phyloP scores from a whole-genome alignment of 2,888 invertebrate genomes.

The Athetis lepigone region DNA sequence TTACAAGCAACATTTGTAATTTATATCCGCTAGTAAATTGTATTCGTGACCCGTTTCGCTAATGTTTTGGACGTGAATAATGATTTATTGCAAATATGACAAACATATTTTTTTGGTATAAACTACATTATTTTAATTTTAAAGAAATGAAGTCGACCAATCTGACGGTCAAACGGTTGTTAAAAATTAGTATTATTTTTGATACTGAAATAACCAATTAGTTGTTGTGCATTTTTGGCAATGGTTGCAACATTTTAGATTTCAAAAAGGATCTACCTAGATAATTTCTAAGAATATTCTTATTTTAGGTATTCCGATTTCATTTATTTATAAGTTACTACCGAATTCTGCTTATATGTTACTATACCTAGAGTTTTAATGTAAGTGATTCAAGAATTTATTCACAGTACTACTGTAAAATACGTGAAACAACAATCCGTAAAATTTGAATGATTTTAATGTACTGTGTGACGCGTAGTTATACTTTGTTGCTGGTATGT shows the following conservation, averaged over 20 bases:
- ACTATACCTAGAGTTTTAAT: neutral
- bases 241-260: no score
- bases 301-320: no score
- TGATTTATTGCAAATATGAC: constrained; percentile 45
- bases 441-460: neutral
- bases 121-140: no score
- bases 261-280: no score
- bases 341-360: no score
- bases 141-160: no score
- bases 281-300: no score
- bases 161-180: no score
- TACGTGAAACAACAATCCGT: constrained; percentile 26
- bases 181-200: no score
- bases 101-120: constrained; percentile 56
- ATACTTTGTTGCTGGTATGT: constrained; percentile 16
- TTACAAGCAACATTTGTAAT: constrained; percentile 20
- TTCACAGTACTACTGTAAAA: neutral
- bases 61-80: constrained; percentile 41
- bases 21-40: constrained; percentile 28
- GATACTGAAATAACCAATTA: no score
- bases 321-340: no score
- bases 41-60: constrained; percentile 57
- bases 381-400: neutral
- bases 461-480: neutral
- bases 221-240: no score